Evolutionary conservation across 2,113 vertebrate genomes (phyloP).

Genomic region (Chloebia gouldiae): DNA sequence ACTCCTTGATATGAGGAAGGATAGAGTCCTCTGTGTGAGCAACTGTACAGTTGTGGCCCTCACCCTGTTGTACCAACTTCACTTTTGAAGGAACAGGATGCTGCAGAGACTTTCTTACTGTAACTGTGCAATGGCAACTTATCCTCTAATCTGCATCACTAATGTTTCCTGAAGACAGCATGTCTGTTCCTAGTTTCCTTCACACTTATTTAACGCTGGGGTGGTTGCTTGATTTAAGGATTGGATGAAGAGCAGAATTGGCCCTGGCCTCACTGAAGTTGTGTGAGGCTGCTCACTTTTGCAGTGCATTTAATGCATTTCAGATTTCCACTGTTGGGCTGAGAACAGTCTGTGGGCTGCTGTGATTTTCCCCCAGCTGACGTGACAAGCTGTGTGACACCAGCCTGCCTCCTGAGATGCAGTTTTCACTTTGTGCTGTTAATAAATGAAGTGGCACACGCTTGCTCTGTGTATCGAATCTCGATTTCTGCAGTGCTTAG

Average conservation of each 20-base stretch:
- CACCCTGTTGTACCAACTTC: neutral
- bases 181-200: neutral
- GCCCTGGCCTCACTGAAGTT: neutral
- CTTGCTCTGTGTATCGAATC: neutral
- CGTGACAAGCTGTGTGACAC: neutral
- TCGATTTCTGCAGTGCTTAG: neutral
- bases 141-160: neutral
- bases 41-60: neutral
- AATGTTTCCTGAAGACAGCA: neutral
- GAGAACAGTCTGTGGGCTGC: neutral
- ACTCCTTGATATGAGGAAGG: neutral
- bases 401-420: neutral
- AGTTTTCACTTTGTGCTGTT: neutral
- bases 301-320: neutral
- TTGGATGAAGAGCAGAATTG: neutral
- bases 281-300: rapidly evolving
- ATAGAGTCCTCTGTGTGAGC: neutral
- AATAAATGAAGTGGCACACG: neutral
- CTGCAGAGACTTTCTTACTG: neutral
- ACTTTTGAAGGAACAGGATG: neutral
- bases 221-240: neutral
- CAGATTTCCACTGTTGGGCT: neutral
- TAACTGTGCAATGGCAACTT: neutral
- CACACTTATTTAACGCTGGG: neutral
- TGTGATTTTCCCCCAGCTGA: neutral